Base-by-base conservation (phyloP, 2,888 invertebrate genomes). In the Lithophane socia region DNA sequence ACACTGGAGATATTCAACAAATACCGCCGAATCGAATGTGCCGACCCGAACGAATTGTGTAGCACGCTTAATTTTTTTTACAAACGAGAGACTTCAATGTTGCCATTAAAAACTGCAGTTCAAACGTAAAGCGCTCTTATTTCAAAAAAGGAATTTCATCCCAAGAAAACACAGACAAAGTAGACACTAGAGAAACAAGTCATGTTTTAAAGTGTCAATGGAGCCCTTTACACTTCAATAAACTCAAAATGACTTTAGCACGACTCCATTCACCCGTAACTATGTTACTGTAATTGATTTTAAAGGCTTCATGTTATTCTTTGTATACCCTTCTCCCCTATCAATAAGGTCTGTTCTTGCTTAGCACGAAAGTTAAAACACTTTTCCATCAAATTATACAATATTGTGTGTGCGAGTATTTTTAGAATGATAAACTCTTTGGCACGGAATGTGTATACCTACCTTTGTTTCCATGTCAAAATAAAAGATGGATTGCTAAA, bases 181-280 rank as follows among this genome's bases (percentile, higher is more conserved):
- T 75, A 69, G 61, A 72, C 82, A 74, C 70, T 80, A 42, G 60
- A 75, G 77, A 70, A 72, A 77, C 75, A 77, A 81, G 70, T 87
- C 79, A 75, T 82, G 75, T 83, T 83, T 83, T 73, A 71, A 80
- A 87, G 72, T 79, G 70, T 80, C 84, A 81, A 86, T 80, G 74
- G 81, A 88, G 75, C 85, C 80, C 85, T 83, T 85, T 83, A 85
- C 84, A 85, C 85, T 89, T 83, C 85, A 87, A 86, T 88, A 87
- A 85, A 90, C 86, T 84, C 86, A 86, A 88, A 90, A 89, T 87
- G 78, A 85, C 86, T 87, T 90, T 81, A 86, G 80, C 84, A 73
- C 80, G 83, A 86, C 82, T 87, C 77, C 83, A 88, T 87, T 87
- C 80, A 86, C 54, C 78, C 84, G 75, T 87, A 87, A 89, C 86